These are phyloP conservation scores for Oceanodroma leucorhoa DNA, from an alignment of 2,797 vertebrate species.

Conservation along the genomic window DNA sequence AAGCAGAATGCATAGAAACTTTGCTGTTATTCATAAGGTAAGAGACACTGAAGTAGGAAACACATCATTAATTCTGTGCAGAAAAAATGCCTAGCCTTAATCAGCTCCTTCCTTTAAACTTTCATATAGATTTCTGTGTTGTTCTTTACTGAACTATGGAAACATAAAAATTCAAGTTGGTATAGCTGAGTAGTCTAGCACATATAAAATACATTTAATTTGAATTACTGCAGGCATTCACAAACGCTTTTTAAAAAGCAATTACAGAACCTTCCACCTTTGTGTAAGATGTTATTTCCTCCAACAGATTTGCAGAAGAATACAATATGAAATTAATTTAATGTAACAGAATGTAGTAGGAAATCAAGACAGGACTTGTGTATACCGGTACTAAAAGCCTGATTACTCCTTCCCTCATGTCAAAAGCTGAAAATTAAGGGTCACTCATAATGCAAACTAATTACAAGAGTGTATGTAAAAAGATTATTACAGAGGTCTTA, in stretches of 20 bases:
- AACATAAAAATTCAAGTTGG: not conserved
- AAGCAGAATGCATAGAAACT: not conserved
- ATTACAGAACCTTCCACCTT: not conserved
- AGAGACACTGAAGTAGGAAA: not conserved
- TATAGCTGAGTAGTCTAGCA: not conserved
- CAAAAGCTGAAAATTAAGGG: slow-evolving; percentile 20
- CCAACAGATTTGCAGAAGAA: not conserved
- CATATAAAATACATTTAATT: not conserved
- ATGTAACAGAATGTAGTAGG: not conserved
- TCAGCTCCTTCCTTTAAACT: not conserved
- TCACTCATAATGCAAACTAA: not conserved
- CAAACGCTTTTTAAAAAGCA: not conserved
- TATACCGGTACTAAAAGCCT: not conserved
- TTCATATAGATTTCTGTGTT: not conserved
- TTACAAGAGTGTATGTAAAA: not conserved
- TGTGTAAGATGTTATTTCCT: not conserved
- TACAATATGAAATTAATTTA: not conserved
- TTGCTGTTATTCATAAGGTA: not conserved
- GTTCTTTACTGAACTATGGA: not conserved
- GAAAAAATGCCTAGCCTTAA: not conserved
- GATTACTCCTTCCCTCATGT: not conserved
- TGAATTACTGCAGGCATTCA: not conserved
- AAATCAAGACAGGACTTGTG: not conserved
- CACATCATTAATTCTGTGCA: not conserved
- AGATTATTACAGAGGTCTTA: not conserved